Evolutionary conservation across 2,797 vertebrate species (phyloP).

Genomic region (Podargus strigoides): DNA sequence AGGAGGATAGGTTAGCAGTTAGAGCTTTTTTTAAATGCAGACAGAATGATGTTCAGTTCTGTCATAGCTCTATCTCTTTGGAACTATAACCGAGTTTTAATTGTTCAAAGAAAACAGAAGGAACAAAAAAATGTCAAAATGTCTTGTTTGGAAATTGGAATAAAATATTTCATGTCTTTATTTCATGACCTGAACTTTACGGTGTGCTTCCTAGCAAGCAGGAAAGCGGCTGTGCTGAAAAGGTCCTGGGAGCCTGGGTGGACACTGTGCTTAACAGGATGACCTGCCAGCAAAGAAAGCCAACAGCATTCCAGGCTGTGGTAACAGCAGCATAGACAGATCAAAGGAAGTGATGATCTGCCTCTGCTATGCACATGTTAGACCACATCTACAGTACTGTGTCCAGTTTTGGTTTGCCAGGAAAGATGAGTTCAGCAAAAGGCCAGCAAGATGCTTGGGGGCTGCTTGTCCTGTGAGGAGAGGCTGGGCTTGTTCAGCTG

Average conservation of each 20-base stretch:
- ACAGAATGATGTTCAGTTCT: not conserved
- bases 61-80: not conserved
- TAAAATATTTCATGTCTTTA: not conserved
- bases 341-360: not conserved
- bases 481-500: not conserved
- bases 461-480: not conserved
- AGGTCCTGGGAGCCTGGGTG: not conserved
- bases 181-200: not conserved
- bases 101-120: not conserved
- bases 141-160: not conserved
- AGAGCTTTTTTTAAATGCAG: not conserved
- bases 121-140: not conserved
- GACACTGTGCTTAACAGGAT: accelerated
- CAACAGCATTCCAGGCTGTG: not conserved
- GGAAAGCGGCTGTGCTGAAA: not conserved
- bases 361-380: not conserved
- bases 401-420: not conserved
- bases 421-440: not conserved
- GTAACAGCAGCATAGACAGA: not conserved
- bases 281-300: not conserved
- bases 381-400: not conserved
- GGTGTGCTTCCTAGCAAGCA: not conserved
- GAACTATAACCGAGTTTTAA: not conserved
- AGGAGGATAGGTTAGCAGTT: not conserved
- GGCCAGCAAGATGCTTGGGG: not conserved